These are phyloP conservation scores for Tetragonula carbonaria DNA, from an alignment of 2,888 invertebrate species.

Conservation along the genomic window DNA sequence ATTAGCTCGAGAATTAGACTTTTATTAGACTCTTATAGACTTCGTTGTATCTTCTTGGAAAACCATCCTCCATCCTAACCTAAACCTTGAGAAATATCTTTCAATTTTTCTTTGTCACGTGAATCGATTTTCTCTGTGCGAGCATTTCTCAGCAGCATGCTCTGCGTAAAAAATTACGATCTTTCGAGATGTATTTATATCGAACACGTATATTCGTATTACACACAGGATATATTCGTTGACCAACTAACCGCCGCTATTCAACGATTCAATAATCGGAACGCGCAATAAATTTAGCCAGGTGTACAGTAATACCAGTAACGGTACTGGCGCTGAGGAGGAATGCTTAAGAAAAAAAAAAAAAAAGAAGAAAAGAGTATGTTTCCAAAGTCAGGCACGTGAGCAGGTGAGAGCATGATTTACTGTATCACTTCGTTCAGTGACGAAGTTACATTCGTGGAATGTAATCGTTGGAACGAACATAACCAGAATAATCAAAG, in stretches of 20 bases:
- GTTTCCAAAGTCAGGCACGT: conserved; percentile 48
- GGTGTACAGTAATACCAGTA: conserved; percentile 66
- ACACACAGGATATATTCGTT: background rate
- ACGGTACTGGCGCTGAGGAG: conserved; percentile 64
- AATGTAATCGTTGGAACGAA: background rate
- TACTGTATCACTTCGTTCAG: conserved; percentile 64
- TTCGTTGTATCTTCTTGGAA: too few species aligned
- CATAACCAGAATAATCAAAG: too few species aligned
- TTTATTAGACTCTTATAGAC: too few species aligned
- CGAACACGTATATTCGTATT: background rate
- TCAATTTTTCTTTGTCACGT: too few species aligned
- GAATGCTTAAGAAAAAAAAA: conserved; percentile 63
- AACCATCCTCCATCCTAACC: too few species aligned
- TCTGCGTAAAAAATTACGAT: background rate
- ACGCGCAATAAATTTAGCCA: conserved; percentile 61
- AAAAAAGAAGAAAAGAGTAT: background rate
- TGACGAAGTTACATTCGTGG: conserved; percentile 44
- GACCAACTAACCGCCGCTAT: conserved; percentile 40
- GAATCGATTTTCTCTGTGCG: too few species aligned
- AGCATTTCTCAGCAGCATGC: too few species aligned
- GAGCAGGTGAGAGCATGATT: conserved; percentile 34
- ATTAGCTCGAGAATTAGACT: too few species aligned
- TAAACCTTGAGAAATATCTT: too few species aligned
- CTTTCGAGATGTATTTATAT: too few species aligned
- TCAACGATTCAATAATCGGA: conserved; percentile 58